phyloP scores from a whole-genome alignment of 2,888 invertebrate species.

The Arctia plantaginis region DNA sequence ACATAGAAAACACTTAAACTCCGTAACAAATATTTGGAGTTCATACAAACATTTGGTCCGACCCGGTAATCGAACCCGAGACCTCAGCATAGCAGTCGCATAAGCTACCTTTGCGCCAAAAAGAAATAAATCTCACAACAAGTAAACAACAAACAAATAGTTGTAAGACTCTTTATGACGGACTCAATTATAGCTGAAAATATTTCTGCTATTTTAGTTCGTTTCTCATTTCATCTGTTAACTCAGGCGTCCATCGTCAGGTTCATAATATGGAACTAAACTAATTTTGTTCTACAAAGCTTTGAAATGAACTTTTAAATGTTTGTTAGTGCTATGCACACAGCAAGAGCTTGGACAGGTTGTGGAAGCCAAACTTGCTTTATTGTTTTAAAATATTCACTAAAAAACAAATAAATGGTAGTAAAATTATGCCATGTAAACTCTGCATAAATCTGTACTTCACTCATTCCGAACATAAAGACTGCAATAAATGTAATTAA shows the following conservation, averaged over 20 bases:
- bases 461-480: not conserved
- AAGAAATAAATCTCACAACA: not conserved
- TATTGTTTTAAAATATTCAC: conserved; percentile 4
- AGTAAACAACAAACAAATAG: not conserved
- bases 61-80: no score
- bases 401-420: not conserved
- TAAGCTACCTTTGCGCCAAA: no score
- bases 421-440: not conserved
- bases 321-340: conserved; percentile 15
- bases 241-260: conserved; percentile 13
- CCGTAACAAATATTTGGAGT: no score
- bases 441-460: not conserved
- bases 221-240: conserved; percentile 22
- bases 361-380: not conserved
- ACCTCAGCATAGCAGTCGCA: no score
- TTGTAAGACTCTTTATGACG: not conserved
- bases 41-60: no score
- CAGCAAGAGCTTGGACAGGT: not conserved
- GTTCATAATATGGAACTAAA: conserved; percentile 22
- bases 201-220: conserved; percentile 16
- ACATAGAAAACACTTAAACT: no score
- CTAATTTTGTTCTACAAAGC: conserved; percentile 19
- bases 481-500: not conserved
- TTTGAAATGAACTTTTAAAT: conserved; percentile 24
- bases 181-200: conserved; percentile 15